Percentiles rank a stretch among this genome's conserved stretches.
Conservation (phyloP, 1,140 invertebrate species). For the Hyposmocoma kahamanoa region DNA sequence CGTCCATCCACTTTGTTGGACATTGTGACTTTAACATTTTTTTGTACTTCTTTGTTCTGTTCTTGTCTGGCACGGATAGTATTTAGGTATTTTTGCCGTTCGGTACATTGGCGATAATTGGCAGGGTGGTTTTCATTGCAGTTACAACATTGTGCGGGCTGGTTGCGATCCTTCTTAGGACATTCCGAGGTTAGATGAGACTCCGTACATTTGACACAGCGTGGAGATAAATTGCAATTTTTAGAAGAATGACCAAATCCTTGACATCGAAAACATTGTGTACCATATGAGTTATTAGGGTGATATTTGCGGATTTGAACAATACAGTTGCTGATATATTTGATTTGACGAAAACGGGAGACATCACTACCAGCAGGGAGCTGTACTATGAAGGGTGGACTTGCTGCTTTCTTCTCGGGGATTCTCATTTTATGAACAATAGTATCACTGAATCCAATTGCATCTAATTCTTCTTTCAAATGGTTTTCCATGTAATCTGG, state of each 20-base stretch:
- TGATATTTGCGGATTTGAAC: not conserved
- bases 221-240: conserved; percentile 27
- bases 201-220: conserved; percentile 44
- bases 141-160: conserved; percentile 29
- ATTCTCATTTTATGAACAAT: not conserved
- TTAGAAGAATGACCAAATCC: conserved; percentile 37
- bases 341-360: not conserved
- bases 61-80: not conserved
- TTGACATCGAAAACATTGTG: conserved; percentile 25
- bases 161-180: conserved; percentile 17
- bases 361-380: not conserved
- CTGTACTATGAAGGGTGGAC: not conserved
- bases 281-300: not conserved
- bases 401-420: not conserved
- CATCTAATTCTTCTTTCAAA: not conserved
- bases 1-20: not conserved
- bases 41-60: not conserved
- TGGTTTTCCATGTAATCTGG: not conserved
- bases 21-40: no score
- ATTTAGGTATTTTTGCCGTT: not conserved
- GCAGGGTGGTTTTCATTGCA: conserved; percentile 16
- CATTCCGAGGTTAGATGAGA: conserved; percentile 35
- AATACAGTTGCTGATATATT: conserved; percentile 1
- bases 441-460: not conserved
- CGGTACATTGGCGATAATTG: not conserved